phyloP scores from a whole-genome alignment of 2,888 invertebrate genomes.

The Polylopha cassiicola region DNA sequence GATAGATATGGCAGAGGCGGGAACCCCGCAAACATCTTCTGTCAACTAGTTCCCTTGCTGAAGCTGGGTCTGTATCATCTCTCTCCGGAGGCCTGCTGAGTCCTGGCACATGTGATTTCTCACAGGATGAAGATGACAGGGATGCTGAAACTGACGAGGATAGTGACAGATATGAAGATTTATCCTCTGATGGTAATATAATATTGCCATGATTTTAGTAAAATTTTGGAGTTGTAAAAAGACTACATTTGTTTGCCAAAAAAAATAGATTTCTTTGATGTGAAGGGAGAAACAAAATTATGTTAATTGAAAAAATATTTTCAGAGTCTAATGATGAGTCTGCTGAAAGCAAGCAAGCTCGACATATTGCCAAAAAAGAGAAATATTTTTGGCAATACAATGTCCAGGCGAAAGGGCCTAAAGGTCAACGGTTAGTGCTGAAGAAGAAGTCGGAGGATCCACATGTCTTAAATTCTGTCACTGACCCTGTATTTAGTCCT shows the following conservation, averaged over 20 bases:
- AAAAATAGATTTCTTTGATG: too few relatives aligned
- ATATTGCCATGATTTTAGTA: too few relatives aligned
- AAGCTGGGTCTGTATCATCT: slow-evolving; percentile 90
- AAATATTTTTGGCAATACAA: slow-evolving; percentile 99
- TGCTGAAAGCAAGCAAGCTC: slow-evolving; percentile 65
- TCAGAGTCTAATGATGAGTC: slow-evolving; percentile 82
- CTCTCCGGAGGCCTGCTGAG: slow-evolving; percentile 89
- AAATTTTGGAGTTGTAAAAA: too few relatives aligned
- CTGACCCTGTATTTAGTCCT: slow-evolving; percentile 97
- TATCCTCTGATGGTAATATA: slow-evolving; percentile 88
- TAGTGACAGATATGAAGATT: slow-evolving; percentile 91
- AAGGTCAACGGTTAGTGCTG: slow-evolving; percentile 92
- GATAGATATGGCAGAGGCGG: slow-evolving; percentile 88
- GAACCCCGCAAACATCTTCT: slow-evolving; percentile 91
- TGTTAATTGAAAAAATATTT: slow-evolving; percentile 27
- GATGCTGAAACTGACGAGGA: slow-evolving; percentile 89
- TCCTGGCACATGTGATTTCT: slow-evolving; percentile 85
- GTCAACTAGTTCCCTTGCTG: slow-evolving; percentile 89
- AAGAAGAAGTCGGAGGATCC: slow-evolving; percentile 93
- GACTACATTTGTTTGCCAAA: too few relatives aligned
- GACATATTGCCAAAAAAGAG: slow-evolving; percentile 81
- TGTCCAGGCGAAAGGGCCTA: slow-evolving; percentile 98
- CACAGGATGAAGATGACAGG: slow-evolving; percentile 88
- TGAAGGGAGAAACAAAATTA: too few relatives aligned
- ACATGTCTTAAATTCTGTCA: slow-evolving; percentile 91